Percentiles rank a stretch among this genome's conserved stretches.
phyloP scores from a whole-genome alignment of 2,797 vertebrate species.

The Sphaeramia orbicularis region DNA sequence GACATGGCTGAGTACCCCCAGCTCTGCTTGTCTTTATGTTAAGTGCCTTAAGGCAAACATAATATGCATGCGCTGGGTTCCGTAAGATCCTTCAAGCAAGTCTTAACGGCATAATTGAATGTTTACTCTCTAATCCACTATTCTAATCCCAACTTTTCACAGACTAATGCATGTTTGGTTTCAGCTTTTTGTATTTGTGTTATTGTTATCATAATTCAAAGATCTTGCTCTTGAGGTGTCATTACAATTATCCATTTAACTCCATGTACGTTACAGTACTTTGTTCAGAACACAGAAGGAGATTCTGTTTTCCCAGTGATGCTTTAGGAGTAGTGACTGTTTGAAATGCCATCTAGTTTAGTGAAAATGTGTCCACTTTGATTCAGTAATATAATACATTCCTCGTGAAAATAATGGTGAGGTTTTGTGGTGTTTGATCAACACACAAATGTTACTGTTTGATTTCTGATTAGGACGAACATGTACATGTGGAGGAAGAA shows the following conservation, averaged over 20 bases:
- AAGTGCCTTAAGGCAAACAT: conserved; percentile 46
- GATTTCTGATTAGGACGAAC: too few species aligned
- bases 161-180: conserved; percentile 19
- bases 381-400: too few species aligned
- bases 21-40: conserved; percentile 35
- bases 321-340: not conserved
- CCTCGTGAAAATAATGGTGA: too few species aligned
- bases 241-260: too few species aligned
- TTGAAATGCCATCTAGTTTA: too few species aligned
- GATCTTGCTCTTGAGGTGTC: conserved; percentile 1
- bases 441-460: too few species aligned
- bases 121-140: conserved; percentile 51
- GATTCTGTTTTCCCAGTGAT: not conserved
- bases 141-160: conserved; percentile 35
- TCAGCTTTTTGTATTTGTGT: conserved; percentile 33
- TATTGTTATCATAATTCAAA: conserved; percentile 23
- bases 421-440: too few species aligned
- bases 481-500: too few species aligned
- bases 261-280: too few species aligned
- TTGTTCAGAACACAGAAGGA: not conserved
- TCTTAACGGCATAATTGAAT: conserved; percentile 37
- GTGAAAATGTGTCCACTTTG: too few species aligned
- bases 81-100: conserved; percentile 40
- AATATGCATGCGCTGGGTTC: conserved; percentile 31
- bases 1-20: conserved; percentile 22